Evolutionary conservation across 2,888 invertebrate genomes (phyloP), one percentile per base, ranked within the genome.

Genomic region (Sipha maydis): DNA sequence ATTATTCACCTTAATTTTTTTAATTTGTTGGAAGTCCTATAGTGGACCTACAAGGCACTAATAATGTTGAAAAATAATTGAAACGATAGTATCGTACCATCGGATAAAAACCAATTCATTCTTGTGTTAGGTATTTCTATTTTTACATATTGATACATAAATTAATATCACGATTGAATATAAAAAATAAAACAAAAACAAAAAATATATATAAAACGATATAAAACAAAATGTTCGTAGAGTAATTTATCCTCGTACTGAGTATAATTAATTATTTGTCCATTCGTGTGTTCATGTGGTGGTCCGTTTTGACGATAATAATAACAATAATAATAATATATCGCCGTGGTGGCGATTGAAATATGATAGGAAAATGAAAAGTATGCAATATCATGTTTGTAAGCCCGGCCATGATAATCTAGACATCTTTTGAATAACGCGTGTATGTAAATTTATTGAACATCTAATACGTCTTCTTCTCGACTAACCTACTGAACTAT

Each of bases 11-110:
- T 31, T 5, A n/a, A 28, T 5, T 31, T 3, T 8, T 83, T 73
- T 83, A 73, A 83, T 73, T 54, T 48, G 54, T 73, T 83, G 73
- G 73, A 34, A 83, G 71, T 71, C 54, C 21, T 48, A 25, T 25
- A 1, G 25, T 82, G 41, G 41, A 41, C 41, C 11, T 41, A 38
- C 76, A 48, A 77, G 76, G n/a, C 28, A 19, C 56, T 61, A 48
- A 61, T 61, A 61, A 3, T 25, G 25, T 9, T 48, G 19, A 41
- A 79, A 61, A 56, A 61, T n/a, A 34, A 34, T 79, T 61, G 61
- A 61, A 61, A 56, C 8, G 14, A 25, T 61, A 61, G 25, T 61
- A 21, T 19, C 25, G 7, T 25, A 25, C 21, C 21, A 25, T 61
- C 21, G 7, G 61, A 2, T 25, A 3, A 61, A 61, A 61, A 61